Percentiles rank a stretch among this genome's conserved stretches.
Evolutionary conservation across 1,140 invertebrate genomes (phyloP).

Genomic region (Ceratina japonica): DNA sequence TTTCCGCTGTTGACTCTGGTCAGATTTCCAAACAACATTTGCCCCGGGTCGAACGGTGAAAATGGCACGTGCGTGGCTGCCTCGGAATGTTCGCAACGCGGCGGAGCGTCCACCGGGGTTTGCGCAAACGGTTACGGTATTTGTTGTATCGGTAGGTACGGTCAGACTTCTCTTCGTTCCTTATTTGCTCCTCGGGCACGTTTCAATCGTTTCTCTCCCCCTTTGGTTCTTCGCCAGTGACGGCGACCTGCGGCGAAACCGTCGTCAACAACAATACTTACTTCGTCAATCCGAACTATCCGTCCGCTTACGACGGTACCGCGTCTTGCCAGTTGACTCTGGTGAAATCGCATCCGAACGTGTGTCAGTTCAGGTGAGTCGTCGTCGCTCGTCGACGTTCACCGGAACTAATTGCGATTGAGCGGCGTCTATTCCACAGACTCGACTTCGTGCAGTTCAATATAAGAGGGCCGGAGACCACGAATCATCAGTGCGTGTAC

Average conservation of each 20-base stretch:
- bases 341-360: constrained; percentile 85
- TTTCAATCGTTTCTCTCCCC: not conserved
- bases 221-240: constrained; percentile 79
- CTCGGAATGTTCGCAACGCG: constrained; percentile 83
- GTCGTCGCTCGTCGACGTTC: not conserved
- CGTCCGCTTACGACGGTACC: constrained; percentile 86
- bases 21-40: constrained; percentile 85
- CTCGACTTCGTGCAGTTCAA: constrained; percentile 90
- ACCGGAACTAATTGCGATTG: not conserved
- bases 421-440: constrained; percentile 75
- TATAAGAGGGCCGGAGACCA: constrained; percentile 85
- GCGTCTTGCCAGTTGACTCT: constrained; percentile 91
- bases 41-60: constrained; percentile 85
- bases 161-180: not conserved
- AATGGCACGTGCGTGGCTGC: constrained; percentile 87
- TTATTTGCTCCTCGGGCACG: no score
- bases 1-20: constrained; percentile 87
- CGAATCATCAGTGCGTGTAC: constrained; percentile 89
- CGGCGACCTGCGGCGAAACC: constrained; percentile 86
- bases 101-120: constrained; percentile 85
- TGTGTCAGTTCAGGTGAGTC: constrained; percentile 89
- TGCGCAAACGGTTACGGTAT: constrained; percentile 88
- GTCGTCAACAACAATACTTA: constrained; percentile 90
- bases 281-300: constrained; percentile 90
- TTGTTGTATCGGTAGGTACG: constrained; percentile 87